Evolutionary conservation across 2,797 vertebrate species (phyloP), one percentile per base, ranked within the genome.

Genomic region (Acropternis orthonyx): DNA sequence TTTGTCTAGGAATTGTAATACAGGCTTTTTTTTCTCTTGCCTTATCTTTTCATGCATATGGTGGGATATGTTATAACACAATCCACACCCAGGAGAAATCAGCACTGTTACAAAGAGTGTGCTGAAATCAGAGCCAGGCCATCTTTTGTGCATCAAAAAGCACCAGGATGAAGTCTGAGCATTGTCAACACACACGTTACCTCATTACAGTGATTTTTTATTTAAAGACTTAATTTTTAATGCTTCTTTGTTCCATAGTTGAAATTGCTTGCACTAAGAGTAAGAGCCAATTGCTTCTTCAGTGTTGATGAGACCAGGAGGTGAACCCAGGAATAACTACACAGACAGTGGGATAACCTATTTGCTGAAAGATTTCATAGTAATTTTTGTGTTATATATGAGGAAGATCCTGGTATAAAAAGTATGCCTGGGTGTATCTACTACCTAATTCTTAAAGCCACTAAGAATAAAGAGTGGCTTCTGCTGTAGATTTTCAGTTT

Each of bases 321-420:
- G 19, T 51, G n/a, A 87, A 63, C 7, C 4, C 14, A 39, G 12
- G 51, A 73, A 43, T 65, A 51, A 39, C 7, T 49, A 16, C 55
- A 52, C 0, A 1, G 13, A 11, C 1, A 4, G 37, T 61, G 54
- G 12, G 11, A 55, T 66, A 39, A 58, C 26, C 28, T 32, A 19
- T 6, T 20, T 55, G 24, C 30, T 69, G 51, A 69, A 58, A 82
- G 44, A 43, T 55, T 61, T 46, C 32, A 1, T 63, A 59, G 61
- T 6, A 34, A 11, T 37, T 34, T 68, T 62, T 92, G 6, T 82
- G 5, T 55, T 74, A 17, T 34, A 34, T 37, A 17, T 30, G 28
- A 24, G 19, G 26, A 82, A 87, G 26, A 69, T 61, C 9, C 24
- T 69, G 32, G 28, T 17, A 59, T 44, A 58, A 81, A 84, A 73